These are phyloP conservation scores for Phalacrocorax aristotelis DNA, from an alignment of 2,113 vertebrate genomes.

Conservation along the genomic window DNA sequence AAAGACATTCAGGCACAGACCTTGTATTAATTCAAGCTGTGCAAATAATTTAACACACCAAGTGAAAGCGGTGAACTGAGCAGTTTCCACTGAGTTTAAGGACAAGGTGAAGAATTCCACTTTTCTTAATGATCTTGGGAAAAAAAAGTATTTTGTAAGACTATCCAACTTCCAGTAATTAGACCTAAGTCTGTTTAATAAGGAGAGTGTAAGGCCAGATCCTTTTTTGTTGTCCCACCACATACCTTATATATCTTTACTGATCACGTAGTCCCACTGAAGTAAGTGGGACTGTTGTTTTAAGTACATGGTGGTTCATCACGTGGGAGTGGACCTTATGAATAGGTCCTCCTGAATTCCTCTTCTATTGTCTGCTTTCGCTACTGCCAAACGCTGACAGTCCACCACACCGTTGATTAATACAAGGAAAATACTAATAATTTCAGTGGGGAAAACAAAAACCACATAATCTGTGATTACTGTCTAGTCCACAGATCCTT, in stretches of 20 bases:
- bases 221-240: not conserved
- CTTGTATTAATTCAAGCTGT: slow-evolving; percentile 43
- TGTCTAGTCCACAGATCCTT: not conserved
- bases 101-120: slow-evolving; percentile 25
- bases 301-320: too few species aligned
- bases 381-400: not conserved
- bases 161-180: not conserved
- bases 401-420: not conserved
- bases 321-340: not conserved
- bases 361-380: not conserved
- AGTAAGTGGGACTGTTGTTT: not conserved
- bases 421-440: not conserved
- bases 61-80: slow-evolving; percentile 1
- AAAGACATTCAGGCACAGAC: not conserved
- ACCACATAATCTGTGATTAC: not conserved
- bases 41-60: slow-evolving; percentile 44
- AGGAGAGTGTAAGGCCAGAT: not conserved
- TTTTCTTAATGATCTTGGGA: not conserved
- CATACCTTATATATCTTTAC: not conserved
- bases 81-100: slow-evolving; percentile 28
- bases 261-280: not conserved
- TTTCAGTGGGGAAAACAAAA: not conserved
- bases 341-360: not conserved
- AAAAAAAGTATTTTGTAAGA: not conserved
- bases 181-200: not conserved